Evolutionary conservation across 2,797 vertebrate species (phyloP), one percentile per base, ranked within the genome.

Genomic region (Sebastes diploproa): DNA sequence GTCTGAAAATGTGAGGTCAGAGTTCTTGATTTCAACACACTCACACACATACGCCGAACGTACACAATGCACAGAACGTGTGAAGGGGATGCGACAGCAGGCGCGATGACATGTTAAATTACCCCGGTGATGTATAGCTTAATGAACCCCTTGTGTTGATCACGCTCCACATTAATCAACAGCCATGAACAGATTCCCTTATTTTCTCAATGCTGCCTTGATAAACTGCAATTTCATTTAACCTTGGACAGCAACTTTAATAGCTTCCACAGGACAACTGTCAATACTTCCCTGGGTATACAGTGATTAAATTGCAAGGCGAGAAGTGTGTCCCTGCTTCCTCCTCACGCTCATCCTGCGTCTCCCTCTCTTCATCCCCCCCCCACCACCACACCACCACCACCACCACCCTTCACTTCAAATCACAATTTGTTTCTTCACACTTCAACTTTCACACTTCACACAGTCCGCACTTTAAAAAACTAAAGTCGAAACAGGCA

Each of bases 201-300:
- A 98, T 99, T 99, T 98, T 97, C 98, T 98, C 98, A 98, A 98
- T 97, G 98, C 97, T 97, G 96, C 96, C 96, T 97, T 99, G 98
- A 99, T 99, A 98, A 99, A 99, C 98, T 98, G 98, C 98, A 98
- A 99, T 99, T 99, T 99, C 97, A 99, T 99, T 99, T 99, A 98
- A 99, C 98, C 98, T 99, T 99, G 98, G 98, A 99, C 97, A 98
- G 98, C 96, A 97, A 97, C 97, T 97, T 98, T 98, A 99, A 99
- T 98, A 97, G 98, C 98, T 97, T 98, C 96, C 96, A 97, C 96
- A 96, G 97, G 98, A 99, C 98, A 98, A 99, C 97, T 98, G 98
- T 99, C 98, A 97, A 99, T 99, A 99, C 96, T 96, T 98, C 95
- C 96, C 97, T 75, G 94, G 93, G 96, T 96, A 96, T 97, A 97